Conservation (phyloP, 2,888 invertebrate species). For the Buathra laborator region DNA sequence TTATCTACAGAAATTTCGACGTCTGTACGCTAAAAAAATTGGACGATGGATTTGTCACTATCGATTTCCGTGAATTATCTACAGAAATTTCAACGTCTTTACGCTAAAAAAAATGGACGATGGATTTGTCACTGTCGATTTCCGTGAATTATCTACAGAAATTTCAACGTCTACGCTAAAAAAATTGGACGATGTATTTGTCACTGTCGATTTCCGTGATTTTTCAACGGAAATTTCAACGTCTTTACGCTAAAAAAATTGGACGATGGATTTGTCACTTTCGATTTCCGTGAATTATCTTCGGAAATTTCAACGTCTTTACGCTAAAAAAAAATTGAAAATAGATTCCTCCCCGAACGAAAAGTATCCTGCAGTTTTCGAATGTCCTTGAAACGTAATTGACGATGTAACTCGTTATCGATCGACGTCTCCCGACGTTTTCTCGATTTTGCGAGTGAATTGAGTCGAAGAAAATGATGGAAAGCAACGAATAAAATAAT, state of each 20-base stretch:
- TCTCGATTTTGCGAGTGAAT: constrained; percentile 2
- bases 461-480: constrained; percentile 7
- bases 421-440: not conserved
- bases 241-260: no score
- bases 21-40: no score
- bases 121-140: constrained; percentile 9
- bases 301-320: not conserved
- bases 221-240: no score
- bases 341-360: not conserved
- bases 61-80: not conserved
- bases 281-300: constrained; percentile 5
- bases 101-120: not conserved
- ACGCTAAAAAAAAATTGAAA: not conserved
- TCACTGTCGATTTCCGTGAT: not conserved
- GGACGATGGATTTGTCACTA: not conserved
- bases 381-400: constrained; percentile 15
- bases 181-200: not conserved
- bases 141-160: not conserved
- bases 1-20: no score
- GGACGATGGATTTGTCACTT: constrained; percentile 7
- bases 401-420: constrained; percentile 37
- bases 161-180: no score
- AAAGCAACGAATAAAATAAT: constrained; percentile 43
- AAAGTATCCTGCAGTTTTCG: not conserved
- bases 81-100: no score